A percentile compares a stretch with the other conserved stretches of the same genome.
Evolutionary conservation across 2,113 vertebrate genomes (phyloP).

Genomic region (Puma concolor): DNA sequence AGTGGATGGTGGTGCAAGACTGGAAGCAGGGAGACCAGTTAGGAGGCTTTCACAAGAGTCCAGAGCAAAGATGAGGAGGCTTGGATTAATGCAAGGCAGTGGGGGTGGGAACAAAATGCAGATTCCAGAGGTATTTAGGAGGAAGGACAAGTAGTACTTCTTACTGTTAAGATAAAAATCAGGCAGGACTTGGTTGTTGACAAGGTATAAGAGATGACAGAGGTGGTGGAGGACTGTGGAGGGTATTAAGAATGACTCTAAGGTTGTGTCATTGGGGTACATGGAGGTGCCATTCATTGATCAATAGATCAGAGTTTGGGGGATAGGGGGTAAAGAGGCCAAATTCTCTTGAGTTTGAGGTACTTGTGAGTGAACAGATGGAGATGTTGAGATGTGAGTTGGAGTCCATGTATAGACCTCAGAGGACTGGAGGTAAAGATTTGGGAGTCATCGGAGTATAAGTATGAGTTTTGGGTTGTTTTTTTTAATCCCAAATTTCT

Average conservation of each 20-base stretch:
- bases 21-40: neutral
- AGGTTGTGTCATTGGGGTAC: neutral
- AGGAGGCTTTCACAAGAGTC: neutral
- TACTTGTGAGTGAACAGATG: neutral
- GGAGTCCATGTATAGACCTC: neutral
- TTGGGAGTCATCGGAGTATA: neutral
- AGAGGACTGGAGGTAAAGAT: neutral
- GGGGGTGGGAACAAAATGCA: neutral
- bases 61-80: neutral
- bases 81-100: neutral
- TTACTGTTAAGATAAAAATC: neutral
- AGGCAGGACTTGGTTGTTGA: neutral
- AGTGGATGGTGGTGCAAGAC: neutral
- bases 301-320: neutral
- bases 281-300: neutral
- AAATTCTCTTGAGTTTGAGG: neutral
- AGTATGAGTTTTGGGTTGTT: neutral
- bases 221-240: rapidly evolving
- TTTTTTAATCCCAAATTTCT: neutral
- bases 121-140: neutral
- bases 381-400: neutral
- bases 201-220: neutral
- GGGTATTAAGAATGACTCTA: neutral
- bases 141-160: neutral
- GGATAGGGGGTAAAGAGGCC: neutral